These are phyloP conservation scores for Bujurquina vittata DNA, from an alignment of 2,113 vertebrate genomes.

Conservation along the genomic window DNA sequence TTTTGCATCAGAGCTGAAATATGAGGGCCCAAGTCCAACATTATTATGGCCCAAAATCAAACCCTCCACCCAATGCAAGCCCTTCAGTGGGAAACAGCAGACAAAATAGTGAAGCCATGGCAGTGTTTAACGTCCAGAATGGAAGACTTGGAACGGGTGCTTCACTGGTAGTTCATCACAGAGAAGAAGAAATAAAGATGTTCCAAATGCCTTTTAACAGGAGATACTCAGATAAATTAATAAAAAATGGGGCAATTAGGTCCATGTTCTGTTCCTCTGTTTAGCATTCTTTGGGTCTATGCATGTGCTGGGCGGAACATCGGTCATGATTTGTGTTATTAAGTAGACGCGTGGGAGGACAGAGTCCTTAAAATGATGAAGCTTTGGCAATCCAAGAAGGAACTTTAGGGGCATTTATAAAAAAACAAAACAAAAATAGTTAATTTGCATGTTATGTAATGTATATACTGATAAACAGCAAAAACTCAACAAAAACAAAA, in stretches of 20 bases:
- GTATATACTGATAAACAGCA: conserved; percentile 21
- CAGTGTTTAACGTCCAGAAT: conserved; percentile 24
- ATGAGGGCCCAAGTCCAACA: conserved; percentile 57
- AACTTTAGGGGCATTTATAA: conserved; percentile 13
- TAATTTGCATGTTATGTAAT: conserved; percentile 17
- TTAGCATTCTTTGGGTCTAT: conserved; percentile 41
- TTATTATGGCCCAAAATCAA: conserved; percentile 56
- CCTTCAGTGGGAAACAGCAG: conserved; percentile 48
- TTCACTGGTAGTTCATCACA: conserved; percentile 37
- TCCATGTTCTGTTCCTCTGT: conserved; percentile 41
- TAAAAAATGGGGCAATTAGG: conserved; percentile 48
- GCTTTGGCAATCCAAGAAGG: conserved; percentile 40
- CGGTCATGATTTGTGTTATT: conserved; percentile 57
- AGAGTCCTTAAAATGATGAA: conserved; percentile 35
- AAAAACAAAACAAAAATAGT: not conserved
- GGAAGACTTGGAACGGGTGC: conserved; percentile 16
- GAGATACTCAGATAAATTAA: conserved; percentile 30
- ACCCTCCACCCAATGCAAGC: conserved; percentile 50
- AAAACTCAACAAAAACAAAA: not conserved
- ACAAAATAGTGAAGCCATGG: conserved; percentile 49
- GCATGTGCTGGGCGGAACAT: conserved; percentile 42
- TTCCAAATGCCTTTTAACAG: conserved; percentile 35
- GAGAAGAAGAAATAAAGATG: conserved; percentile 20
- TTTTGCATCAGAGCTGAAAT: conserved; percentile 64
- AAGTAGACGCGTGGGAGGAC: conserved; percentile 46